These are phyloP conservation scores for Hydropsyche betteni DNA, from an alignment of 2,888 invertebrate species.

Conservation along the genomic window DNA sequence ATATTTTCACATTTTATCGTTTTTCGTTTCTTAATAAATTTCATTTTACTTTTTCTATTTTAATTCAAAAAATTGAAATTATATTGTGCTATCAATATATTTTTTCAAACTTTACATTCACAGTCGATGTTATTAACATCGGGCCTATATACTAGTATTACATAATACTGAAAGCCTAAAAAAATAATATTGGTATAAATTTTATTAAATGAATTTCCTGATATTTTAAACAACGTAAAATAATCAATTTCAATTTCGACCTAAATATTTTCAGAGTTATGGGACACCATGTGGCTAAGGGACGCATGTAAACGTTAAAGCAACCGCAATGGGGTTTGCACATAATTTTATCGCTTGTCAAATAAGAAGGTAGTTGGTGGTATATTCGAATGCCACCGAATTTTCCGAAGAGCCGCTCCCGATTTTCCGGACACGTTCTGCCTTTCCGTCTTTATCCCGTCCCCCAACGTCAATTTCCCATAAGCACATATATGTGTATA, in stretches of 20 bases:
- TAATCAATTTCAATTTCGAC: not conserved
- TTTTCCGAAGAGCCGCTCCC: too few relatives aligned
- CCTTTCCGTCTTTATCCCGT: not conserved
- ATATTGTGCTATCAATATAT: too few relatives aligned
- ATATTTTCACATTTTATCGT: too few relatives aligned
- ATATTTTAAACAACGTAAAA: not conserved
- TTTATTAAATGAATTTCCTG: not conserved
- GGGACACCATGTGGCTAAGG: too few relatives aligned
- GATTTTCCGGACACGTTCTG: too few relatives aligned
- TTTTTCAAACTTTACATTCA: too few relatives aligned
- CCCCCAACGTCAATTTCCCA: not conserved
- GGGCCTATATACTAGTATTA: not conserved
- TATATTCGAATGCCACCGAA: not conserved
- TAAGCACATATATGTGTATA: not conserved
- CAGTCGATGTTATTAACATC: too few relatives aligned
- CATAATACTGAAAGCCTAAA: not conserved
- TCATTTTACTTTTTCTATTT: too few relatives aligned
- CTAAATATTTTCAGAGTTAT: too few relatives aligned
- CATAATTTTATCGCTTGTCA: slow-evolving; percentile 26
- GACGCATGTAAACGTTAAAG: not conserved
- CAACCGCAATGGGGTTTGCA: slow-evolving; percentile 24
- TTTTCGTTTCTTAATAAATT: too few relatives aligned
- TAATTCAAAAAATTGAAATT: too few relatives aligned
- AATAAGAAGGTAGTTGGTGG: slow-evolving; percentile 14
- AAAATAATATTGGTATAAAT: not conserved